A percentile compares a stretch with the other conserved stretches of the same genome.
Conservation (phyloP, 2,113 vertebrate species). For the Misgurnus anguillicaudatus region DNA sequence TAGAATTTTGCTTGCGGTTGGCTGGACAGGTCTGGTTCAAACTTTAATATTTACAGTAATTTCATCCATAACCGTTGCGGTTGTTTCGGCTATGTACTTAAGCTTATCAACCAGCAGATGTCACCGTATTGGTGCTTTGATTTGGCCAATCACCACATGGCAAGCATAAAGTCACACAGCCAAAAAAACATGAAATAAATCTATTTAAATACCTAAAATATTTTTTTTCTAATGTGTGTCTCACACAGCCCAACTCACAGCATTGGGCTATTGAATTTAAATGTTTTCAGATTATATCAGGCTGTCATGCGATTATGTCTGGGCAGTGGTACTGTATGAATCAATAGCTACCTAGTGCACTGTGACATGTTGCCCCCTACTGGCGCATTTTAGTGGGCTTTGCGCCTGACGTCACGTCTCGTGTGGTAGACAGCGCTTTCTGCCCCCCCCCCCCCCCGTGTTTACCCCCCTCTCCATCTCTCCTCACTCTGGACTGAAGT, state of each 20-base stretch:
- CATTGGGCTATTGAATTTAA: no score
- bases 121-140: neutral
- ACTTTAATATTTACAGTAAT: no score
- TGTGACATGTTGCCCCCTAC: slow-evolving; percentile 27
- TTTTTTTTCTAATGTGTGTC: no score
- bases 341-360: neutral
- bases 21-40: no score
- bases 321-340: neutral
- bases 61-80: no score
- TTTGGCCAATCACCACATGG: neutral
- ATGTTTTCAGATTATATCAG: neutral
- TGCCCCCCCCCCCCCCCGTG: neutral
- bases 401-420: slow-evolving; percentile 84
- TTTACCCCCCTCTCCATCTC: slow-evolving; percentile 53
- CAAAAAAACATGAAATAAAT: no score
- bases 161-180: no score
- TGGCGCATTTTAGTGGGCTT: slow-evolving; percentile 58
- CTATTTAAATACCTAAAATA: no score
- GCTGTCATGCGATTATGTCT: neutral
- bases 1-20: no score
- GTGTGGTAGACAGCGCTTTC: slow-evolving; percentile 64
- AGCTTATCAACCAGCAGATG: slow-evolving; percentile 11
- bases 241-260: no score
- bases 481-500: slow-evolving; percentile 71
- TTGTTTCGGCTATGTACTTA: no score